Percentiles rank a stretch among this genome's conserved stretches.
Evolutionary conservation across 2,888 invertebrate species (phyloP).

Genomic region (Drosophila putrida): DNA sequence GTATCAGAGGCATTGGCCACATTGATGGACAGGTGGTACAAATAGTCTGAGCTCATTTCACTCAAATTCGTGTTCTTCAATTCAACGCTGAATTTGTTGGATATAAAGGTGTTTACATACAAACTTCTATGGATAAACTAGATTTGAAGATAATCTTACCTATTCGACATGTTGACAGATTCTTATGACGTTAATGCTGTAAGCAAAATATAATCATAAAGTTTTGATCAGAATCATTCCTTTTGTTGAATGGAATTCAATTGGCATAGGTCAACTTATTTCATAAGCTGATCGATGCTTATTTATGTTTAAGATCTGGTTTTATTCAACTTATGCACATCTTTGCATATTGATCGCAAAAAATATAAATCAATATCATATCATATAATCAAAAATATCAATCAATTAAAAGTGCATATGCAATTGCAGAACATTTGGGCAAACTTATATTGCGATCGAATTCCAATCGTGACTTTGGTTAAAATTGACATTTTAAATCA

Average conservation of each 20-base stretch:
- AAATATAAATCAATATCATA: too few species aligned
- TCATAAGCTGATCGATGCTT: too few species aligned
- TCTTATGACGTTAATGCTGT: background rate
- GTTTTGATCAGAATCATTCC: too few species aligned
- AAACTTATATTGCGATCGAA: too few species aligned
- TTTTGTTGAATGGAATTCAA: too few species aligned
- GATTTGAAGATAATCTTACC: background rate
- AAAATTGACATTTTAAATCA: too few species aligned
- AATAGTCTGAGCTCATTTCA: slow-evolving; percentile 87
- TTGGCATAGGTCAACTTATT: too few species aligned
- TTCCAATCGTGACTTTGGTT: too few species aligned
- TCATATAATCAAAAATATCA: too few species aligned
- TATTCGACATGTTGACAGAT: background rate
- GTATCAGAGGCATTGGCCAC: slow-evolving; percentile 90
- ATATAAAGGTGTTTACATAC: background rate
- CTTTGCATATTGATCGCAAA: background rate
- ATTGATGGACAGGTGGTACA: slow-evolving; percentile 95
- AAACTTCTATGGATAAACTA: background rate
- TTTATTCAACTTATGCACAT: background rate
- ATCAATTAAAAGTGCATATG: too few species aligned
- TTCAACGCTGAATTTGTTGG: background rate
- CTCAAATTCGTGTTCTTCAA: slow-evolving; percentile 65
- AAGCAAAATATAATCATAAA: background rate
- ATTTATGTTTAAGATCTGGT: background rate
- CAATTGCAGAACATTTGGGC: too few species aligned